Evolutionary conservation across 2,797 vertebrate genomes (phyloP), one percentile per base, ranked within the genome.

Genomic region (Tokudaia tokunoshimensis): DNA sequence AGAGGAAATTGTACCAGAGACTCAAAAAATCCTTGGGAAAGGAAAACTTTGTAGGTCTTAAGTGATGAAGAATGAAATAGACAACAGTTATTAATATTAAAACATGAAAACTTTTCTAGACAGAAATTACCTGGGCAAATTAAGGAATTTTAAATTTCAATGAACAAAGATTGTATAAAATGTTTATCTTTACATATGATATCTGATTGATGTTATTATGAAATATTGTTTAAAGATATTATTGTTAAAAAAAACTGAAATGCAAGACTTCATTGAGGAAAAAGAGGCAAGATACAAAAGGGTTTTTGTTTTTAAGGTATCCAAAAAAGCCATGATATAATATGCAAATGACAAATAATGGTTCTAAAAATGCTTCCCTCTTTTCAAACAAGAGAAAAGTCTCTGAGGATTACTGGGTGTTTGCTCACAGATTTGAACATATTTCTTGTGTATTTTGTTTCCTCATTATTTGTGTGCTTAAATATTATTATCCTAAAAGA

Each of bases 41-140:
- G 89, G 59, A 96, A 89, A 92, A 78, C 26, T 47, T 47, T 6
- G 85, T 86, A 72, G 31, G 10, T 74, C n/a, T n/a, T 75, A 83
- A 94, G 29, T 41, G 91, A 75, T 63, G 26, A 92, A 89, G 70
- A 87, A 70, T 70, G 26, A 94, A 93, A 59, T n/a, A 61, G 4
- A n/a, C 47, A 20, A 75, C 17, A 13, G 37, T 80, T 17, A 67
- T 34, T 9, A 13, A 76, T 41, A 84, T 14, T 75, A 84, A 85
- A 78, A 88, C 9, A 79, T 67, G 14, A 87, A 14, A 82, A 57
- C 57, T 6, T 85, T 83, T 17, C n/a, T 57, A 47, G 94, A 3
- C 12, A 89, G 14, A 1, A 82, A 92, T n/a, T 81, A 91, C 79
- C 44, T 7, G 82, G 90, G 12, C 1, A 78, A 70, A 93, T 10